phyloP scores from a whole-genome alignment of 1,140 invertebrate species.

The Cydia strobilella region DNA sequence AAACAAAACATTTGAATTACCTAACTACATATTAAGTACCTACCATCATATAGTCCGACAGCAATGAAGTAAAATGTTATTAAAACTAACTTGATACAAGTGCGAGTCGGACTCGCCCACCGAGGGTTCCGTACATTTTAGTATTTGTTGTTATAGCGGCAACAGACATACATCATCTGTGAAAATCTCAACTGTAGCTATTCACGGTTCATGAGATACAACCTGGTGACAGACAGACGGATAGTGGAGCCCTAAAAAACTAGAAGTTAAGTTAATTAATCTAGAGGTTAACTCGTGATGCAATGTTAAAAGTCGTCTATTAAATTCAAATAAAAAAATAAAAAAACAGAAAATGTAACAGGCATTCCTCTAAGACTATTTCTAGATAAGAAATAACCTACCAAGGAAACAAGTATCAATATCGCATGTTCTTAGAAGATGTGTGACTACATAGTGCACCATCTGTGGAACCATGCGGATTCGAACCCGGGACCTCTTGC shows the following conservation, averaged over 20 bases:
- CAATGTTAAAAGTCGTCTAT: background rate
- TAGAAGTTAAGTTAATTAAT: too few species aligned
- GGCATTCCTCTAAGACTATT: constrained; percentile 43
- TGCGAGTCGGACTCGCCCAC: too few species aligned
- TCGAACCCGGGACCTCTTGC: constrained; percentile 49
- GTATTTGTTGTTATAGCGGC: too few species aligned
- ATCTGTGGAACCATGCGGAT: constrained; percentile 75
- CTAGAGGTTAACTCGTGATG: too few species aligned
- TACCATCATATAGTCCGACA: background rate
- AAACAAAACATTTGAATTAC: too few species aligned
- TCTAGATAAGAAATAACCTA: constrained; percentile 51
- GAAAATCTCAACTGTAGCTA: too few species aligned
- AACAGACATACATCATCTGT: too few species aligned
- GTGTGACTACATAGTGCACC: constrained; percentile 56
- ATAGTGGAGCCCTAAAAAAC: too few species aligned
- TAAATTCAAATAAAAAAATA: constrained; percentile 31
- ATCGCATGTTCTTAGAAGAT: constrained; percentile 78
- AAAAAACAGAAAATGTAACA: constrained; percentile 56
- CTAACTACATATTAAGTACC: too few species aligned
- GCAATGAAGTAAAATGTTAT: background rate
- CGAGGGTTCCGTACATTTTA: too few species aligned
- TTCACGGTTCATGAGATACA: too few species aligned
- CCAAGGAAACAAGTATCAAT: constrained; percentile 53
- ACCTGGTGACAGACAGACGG: too few species aligned
- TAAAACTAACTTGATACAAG: background rate